Percentiles rank a stretch among this genome's conserved stretches.
phyloP scores from a whole-genome alignment of 1,140 invertebrate species.

The Brachionus koreanus region DNA sequence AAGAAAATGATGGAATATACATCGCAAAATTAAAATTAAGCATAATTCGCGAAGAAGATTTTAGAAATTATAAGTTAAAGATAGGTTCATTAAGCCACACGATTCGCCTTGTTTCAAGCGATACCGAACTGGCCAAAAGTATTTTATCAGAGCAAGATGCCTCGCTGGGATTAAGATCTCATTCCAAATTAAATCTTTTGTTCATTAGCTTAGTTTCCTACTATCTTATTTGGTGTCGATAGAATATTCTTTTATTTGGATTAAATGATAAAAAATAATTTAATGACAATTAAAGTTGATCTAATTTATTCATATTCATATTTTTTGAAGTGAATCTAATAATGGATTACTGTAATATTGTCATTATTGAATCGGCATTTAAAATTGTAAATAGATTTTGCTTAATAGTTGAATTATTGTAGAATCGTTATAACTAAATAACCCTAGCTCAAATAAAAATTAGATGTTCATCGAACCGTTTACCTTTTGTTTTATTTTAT shows the following conservation, averaged over 20 bases:
- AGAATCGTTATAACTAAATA: neutral
- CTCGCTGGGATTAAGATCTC: neutral
- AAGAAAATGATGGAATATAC: neutral
- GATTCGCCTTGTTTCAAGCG: neutral
- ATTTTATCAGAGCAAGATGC: neutral
- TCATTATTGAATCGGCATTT: neutral
- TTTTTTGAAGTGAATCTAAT: neutral
- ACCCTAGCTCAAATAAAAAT: neutral
- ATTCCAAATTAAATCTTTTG: neutral
- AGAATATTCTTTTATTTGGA: neutral
- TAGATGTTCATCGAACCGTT: slow-evolving; percentile 3
- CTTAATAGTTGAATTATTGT: neutral
- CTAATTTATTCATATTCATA: neutral
- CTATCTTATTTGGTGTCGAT: neutral
- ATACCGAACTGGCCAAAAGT: neutral
- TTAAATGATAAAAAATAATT: neutral
- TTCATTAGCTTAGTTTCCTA: neutral
- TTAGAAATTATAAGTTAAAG: neutral
- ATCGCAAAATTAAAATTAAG: neutral
- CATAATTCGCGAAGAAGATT: neutral
- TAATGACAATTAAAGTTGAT: neutral
- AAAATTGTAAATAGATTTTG: neutral
- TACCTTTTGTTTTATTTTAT: neutral
- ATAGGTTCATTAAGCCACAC: neutral
- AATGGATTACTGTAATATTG: neutral